phyloP scores from a whole-genome alignment of 2,113 vertebrate species.

The Chitala chitala region DNA sequence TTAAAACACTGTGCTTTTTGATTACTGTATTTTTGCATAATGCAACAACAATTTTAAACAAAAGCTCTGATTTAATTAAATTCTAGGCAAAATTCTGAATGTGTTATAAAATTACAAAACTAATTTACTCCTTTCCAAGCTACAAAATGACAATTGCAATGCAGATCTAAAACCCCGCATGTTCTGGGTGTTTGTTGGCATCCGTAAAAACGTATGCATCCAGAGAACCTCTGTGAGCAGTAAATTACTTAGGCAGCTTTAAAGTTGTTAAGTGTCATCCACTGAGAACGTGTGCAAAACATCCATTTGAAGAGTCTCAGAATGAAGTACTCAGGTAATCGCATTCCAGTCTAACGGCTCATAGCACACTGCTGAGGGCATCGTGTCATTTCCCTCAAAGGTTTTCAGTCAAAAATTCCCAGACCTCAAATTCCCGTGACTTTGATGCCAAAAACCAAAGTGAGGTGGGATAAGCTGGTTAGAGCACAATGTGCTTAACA shows the following conservation, averaged over 20 bases:
- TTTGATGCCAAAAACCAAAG: slow-evolving; percentile 15
- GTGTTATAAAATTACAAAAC: too few species aligned
- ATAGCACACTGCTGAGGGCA: not conserved
- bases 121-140: not conserved
- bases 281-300: not conserved
- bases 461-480: slow-evolving; percentile 16
- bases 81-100: too few species aligned
- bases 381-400: slow-evolving; percentile 17
- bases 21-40: too few species aligned
- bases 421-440: not conserved
- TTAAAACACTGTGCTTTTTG: too few species aligned
- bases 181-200: not conserved
- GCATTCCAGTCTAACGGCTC: not conserved
- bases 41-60: not conserved
- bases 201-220: not conserved
- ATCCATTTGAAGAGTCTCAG: not conserved
- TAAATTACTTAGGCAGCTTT: not conserved
- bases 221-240: too few species aligned
- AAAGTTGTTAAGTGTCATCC: not conserved
- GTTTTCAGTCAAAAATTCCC: not conserved
- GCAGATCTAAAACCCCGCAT: not conserved
- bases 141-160: not conserved
- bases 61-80: too few species aligned
- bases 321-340: not conserved
- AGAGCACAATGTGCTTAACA: not conserved